Conservation (phyloP, 2,113 vertebrate species). For the Anoplopoma fimbria region DNA sequence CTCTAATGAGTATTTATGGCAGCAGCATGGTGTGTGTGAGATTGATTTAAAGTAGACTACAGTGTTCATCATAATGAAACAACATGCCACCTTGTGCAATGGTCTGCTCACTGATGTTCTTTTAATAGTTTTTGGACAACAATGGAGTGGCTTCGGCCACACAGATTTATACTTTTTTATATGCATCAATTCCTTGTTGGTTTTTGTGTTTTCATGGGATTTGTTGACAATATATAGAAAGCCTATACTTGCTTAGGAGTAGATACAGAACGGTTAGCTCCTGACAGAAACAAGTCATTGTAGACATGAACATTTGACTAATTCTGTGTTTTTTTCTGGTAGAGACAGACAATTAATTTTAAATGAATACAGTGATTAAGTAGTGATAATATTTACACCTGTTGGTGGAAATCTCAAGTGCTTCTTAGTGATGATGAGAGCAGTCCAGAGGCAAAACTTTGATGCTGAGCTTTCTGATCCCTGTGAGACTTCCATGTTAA, state of each 20-base stretch:
- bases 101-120: background rate
- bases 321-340: background rate
- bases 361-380: slow-evolving; percentile 31
- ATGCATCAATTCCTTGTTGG: background rate
- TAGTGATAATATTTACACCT: slow-evolving; percentile 50
- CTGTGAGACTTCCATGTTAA: slow-evolving; percentile 81
- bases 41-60: background rate
- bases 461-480: slow-evolving; percentile 76
- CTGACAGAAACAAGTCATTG: background rate
- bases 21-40: background rate
- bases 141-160: background rate
- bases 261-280: background rate
- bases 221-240: background rate
- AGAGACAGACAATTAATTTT: slow-evolving; percentile 2
- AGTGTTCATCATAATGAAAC: slow-evolving; percentile 5
- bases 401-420: slow-evolving; percentile 65
- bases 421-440: slow-evolving; percentile 57
- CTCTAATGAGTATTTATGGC: background rate
- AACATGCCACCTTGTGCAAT: background rate
- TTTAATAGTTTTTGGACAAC: slow-evolving; percentile 15
- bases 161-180: background rate
- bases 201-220: background rate
- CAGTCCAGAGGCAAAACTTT: slow-evolving; percentile 69
- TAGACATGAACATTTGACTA: background rate
- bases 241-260: background rate